A percentile compares a stretch with the other conserved stretches of the same genome.
These are phyloP conservation scores for Machimus atricapillus DNA, from an alignment of 2,888 invertebrate species.

Conservation along the genomic window DNA sequence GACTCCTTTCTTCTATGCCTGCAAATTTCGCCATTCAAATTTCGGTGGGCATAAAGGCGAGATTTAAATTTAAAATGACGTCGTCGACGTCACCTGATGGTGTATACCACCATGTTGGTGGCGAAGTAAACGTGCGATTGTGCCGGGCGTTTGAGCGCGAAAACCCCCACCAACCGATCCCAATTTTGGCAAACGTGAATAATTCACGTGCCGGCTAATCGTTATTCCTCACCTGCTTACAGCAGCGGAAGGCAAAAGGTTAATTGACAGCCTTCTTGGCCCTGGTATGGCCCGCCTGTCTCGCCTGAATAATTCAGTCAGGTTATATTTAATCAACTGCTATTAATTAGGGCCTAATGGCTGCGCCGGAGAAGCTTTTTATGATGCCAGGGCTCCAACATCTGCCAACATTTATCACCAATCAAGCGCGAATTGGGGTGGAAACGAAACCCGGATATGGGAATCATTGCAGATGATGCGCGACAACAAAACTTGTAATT, in stretches of 20 bases:
- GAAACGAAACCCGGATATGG: not conserved
- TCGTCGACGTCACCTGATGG: not conserved
- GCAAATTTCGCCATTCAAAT: not conserved
- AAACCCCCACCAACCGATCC: not conserved
- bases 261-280: constrained; percentile 10
- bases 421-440: not conserved
- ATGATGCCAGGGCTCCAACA: not conserved
- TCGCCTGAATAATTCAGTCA: constrained; percentile 15
- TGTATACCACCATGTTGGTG: not conserved
- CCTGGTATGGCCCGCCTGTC: not conserved
- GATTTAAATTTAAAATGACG: constrained; percentile 17
- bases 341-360: constrained; percentile 20
- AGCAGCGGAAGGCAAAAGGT: not conserved
- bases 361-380: not conserved
- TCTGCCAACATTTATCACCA: constrained; percentile 6
- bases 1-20: not conserved
- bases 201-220: constrained; percentile 8
- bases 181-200: constrained; percentile 11
- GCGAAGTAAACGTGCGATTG: not conserved
- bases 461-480: not conserved
- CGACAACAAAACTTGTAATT: not conserved
- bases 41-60: not conserved
- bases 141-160: not conserved
- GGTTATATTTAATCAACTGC: constrained; percentile 27
- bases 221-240: constrained; percentile 10